Base-by-base conservation (phyloP, 2,888 invertebrate genomes). In the Drosophila prolongata region DNA sequence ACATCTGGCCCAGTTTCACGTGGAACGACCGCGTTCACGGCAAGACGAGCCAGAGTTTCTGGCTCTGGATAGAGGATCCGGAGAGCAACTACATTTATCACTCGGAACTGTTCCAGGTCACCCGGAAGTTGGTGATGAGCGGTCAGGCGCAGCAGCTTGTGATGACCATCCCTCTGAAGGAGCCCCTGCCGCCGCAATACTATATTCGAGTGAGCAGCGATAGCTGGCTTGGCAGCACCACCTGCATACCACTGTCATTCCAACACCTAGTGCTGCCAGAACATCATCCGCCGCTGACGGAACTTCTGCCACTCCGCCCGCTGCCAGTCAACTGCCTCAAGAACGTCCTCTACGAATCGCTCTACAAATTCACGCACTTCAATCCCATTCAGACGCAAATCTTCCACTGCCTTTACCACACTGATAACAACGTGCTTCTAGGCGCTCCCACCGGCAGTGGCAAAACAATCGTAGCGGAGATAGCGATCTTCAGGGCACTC, bases 361-460 rank as follows among this genome's bases (percentile, higher is more conserved):
- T 99, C 3, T 99, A 98, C 93, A 94, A 94, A 71, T 99, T 99
- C 92, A 95, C 95, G 0, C 98, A 98, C 91, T 99, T 99, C 93
- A 99, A 99, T 93, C 98, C 99, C 1, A 98, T 99, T 77, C 99
- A 99, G 93, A 98, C 98, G 0, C 99, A 99, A 93, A 96, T 99
- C 75, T 99, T 99, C 92, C 98, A 99, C 92, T 96, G 97, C 50
- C 93, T 99, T 6, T 99, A 98, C 92, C 97, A 99, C 90, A 98
- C 98, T 0, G 98, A 99, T 88, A 95, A 95, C 80, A 99, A 99
- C 91, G 96, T 98, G 8, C 93, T 99, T 27, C 93, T 99, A 6
- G 98, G 98, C 0, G 99, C 99, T 0, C 92, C 92, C 6, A 92
- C 92, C 0, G 98, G 98, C 1, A 98, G 98, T 0, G 99, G 99